A percentile compares a stretch with the other conserved stretches of the same genome.
phyloP scores from a whole-genome alignment of 2,113 vertebrate species.

The Myotis yumanensis region DNA sequence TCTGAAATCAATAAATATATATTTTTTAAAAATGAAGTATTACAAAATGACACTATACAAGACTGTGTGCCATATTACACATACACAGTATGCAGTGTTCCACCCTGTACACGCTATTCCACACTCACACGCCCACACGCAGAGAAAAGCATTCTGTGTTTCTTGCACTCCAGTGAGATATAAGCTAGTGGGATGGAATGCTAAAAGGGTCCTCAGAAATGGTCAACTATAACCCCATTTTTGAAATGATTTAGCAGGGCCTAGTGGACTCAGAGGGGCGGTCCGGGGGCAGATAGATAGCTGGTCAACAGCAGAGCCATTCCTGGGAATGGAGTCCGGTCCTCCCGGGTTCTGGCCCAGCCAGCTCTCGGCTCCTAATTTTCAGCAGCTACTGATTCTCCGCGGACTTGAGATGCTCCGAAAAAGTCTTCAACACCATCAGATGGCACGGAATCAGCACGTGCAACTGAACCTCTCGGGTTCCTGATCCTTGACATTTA shows the following conservation, averaged over 20 bases:
- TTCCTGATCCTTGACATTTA: slow-evolving; percentile 50
- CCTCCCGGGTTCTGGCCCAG: background rate
- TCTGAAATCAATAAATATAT: too few species aligned
- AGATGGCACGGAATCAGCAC: background rate
- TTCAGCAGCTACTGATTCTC: background rate
- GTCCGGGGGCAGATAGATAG: background rate
- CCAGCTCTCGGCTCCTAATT: background rate
- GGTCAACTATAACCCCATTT: background rate
- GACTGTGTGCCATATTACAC: background rate
- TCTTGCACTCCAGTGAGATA: background rate
- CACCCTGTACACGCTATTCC: background rate
- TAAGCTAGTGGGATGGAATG: background rate
- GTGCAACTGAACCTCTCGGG: slow-evolving; percentile 3
- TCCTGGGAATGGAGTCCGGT: fast-evolving
- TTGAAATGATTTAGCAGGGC: background rate
- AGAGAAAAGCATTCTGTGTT: background rate
- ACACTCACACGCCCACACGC: background rate
- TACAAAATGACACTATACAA: background rate
- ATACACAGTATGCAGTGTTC: too few species aligned
- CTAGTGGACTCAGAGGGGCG: background rate
- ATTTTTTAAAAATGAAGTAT: too few species aligned
- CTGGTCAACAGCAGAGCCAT: background rate
- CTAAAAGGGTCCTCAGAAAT: background rate
- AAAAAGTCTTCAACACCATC: background rate
- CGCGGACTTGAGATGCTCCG: background rate